phyloP scores from a whole-genome alignment of 64 coral and sea anemone species.

The Trachythela sp. region DNA sequence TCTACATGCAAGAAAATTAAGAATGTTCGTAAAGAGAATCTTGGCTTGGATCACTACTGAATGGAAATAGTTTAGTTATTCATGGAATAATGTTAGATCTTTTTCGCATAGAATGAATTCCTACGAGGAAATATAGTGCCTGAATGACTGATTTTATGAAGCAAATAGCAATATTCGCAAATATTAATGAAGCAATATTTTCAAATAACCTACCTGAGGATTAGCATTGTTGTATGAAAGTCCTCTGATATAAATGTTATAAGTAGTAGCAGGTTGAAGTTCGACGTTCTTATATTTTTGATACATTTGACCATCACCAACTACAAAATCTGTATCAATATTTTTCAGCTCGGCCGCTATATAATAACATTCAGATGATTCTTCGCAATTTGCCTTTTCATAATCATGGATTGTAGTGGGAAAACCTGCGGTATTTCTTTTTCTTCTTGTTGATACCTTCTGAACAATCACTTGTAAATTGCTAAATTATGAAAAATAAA shows the following conservation, averaged over 20 bases:
- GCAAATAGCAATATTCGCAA: not conserved
- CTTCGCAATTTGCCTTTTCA: not conserved
- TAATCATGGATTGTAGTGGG: not conserved
- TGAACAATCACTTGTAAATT: not conserved
- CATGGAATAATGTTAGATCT: too few relatives aligned
- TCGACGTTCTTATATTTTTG: not conserved
- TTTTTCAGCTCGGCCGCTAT: not conserved
- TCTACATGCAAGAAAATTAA: not conserved
- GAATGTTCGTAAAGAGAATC: not conserved
- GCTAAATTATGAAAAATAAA: not conserved
- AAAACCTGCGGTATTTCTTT: not conserved
- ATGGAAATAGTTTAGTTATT: not conserved
- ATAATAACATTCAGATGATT: not conserved
- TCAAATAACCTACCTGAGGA: not conserved
- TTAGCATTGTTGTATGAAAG: not conserved
- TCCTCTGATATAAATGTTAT: slow-evolving; percentile 36
- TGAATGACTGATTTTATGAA: too few relatives aligned
- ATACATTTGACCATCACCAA: not conserved
- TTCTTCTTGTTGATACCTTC: not conserved
- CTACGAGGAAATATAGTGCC: too few relatives aligned
- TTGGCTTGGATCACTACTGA: not conserved
- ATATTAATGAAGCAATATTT: not conserved
- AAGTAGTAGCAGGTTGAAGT: not conserved
- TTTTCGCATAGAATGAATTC: too few relatives aligned
- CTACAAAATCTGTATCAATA: not conserved